Conservation (phyloP, 2,888 invertebrate species). For the Idaea biselata region DNA sequence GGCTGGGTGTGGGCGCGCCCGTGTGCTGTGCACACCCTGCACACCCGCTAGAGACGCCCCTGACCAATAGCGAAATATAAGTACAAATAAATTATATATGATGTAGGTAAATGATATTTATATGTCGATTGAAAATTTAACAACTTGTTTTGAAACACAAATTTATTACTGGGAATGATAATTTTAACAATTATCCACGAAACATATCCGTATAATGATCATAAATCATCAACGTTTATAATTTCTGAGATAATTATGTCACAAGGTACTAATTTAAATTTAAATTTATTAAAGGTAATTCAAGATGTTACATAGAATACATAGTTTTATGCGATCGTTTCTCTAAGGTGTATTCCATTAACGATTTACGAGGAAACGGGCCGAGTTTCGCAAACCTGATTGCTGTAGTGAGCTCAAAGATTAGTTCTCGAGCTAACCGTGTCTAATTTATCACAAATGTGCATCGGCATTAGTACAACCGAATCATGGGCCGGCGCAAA, state of each 20-base stretch:
- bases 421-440: constrained; percentile 62
- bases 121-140: not conserved
- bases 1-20: too few species aligned
- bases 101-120: too few species aligned
- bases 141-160: constrained; percentile 4
- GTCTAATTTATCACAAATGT: constrained; percentile 70
- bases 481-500: constrained; percentile 25
- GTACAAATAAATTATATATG: too few species aligned
- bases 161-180: constrained; percentile 8
- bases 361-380: constrained; percentile 61
- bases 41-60: too few species aligned
- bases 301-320: not conserved
- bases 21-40: too few species aligned
- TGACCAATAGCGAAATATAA: too few species aligned
- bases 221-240: not conserved
- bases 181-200: not conserved
- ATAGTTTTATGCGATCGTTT: constrained; percentile 22
- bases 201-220: not conserved
- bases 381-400: constrained; percentile 70
- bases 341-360: constrained; percentile 45
- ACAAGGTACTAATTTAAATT: not conserved
- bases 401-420: constrained; percentile 53
- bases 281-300: not conserved
- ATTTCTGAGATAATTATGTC: not conserved
- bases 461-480: constrained; percentile 43